Base-by-base conservation (phyloP, 2,797 vertebrate species). In the Tokudaia muenninki region DNA sequence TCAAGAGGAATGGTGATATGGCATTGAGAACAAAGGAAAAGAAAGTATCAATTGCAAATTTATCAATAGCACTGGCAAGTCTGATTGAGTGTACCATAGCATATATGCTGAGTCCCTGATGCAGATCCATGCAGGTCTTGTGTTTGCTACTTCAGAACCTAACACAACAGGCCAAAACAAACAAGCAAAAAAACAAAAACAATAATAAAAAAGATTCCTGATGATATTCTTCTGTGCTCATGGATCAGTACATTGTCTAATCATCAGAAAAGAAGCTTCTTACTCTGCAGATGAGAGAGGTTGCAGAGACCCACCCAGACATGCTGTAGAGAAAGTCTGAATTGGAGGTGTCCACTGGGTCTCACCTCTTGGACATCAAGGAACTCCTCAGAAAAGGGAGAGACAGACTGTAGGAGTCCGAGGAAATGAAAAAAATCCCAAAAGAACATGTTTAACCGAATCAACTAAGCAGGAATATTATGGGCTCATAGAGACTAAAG, bases 1-100 rank as follows among this genome's bases (percentile, higher is more conserved):
- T 34, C 91, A 86, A 65, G 17, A 9, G 10, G 17, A 37, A 57
- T 34, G 6, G 12, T 83, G 1, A 75, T 92, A 87, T 90, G 55
- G 87, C 78, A 77, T 84, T 21, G 82, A 92, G 67, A 89, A 90
- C 70, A 79, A 84, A 44, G 19, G 37, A 90, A 34, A 74, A 94
- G 26, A 89, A 81, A 79, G 9, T 6, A 50, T 63, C 29, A 31
- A 31, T 31, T 65, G 29, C 7, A 0, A 72, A 21, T 37, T 17
- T 72, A 72, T 72, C 17, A 34, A 9, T 37, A 21, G 67, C 7
- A 37, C 17, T 72, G 1, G 6, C 67, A 72, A 72, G 19, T 21
- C n/a, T 37, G 17, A 37, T 21, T 72, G 67, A 72, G 67, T 37
- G 8, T 72, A 37, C 17, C 6, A 50, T 8, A 16, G 6, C 11